A percentile compares a stretch with the other conserved stretches of the same genome.
These are phyloP conservation scores for Lasioglossum marginatum DNA, from an alignment of 2,888 invertebrate genomes.

Conservation along the genomic window DNA sequence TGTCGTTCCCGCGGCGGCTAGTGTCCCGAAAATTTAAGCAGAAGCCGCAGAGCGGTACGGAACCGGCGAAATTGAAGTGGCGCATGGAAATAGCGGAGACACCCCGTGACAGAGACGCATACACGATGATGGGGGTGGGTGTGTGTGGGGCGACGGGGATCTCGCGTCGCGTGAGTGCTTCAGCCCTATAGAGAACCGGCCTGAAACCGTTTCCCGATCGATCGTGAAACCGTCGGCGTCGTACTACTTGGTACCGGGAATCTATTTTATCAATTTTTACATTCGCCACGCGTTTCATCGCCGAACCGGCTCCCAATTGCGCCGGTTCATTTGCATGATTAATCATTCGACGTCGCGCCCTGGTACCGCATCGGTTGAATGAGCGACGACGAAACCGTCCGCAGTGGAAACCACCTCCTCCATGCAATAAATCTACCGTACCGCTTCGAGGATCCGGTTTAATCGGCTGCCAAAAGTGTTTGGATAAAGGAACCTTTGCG, in stretches of 20 bases:
- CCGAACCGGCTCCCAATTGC: conserved; percentile 48
- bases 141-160: conserved; percentile 17
- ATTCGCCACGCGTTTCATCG: conserved; percentile 53
- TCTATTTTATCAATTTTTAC: conserved; percentile 70
- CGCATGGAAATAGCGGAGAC: conserved; percentile 70
- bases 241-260: conserved; percentile 65
- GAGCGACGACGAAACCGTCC: conserved; percentile 50
- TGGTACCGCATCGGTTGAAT: conserved; percentile 65
- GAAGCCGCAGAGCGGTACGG: conserved; percentile 52
- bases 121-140: conserved; percentile 28
- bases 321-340: conserved; percentile 68
- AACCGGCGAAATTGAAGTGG: conserved; percentile 71
- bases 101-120: conserved; percentile 69
- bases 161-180: conserved; percentile 56
- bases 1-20: conserved; percentile 11
- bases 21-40: conserved; percentile 67
- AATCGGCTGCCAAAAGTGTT: background rate
- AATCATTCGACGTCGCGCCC: conserved; percentile 63
- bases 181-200: conserved; percentile 48
- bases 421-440: background rate
- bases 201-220: conserved; percentile 59
- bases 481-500: background rate
- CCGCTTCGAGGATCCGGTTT: background rate
- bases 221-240: conserved; percentile 56
- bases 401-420: background rate